These are phyloP conservation scores for Mustela erminea DNA, from an alignment of 2,797 vertebrate species.

Conservation along the genomic window DNA sequence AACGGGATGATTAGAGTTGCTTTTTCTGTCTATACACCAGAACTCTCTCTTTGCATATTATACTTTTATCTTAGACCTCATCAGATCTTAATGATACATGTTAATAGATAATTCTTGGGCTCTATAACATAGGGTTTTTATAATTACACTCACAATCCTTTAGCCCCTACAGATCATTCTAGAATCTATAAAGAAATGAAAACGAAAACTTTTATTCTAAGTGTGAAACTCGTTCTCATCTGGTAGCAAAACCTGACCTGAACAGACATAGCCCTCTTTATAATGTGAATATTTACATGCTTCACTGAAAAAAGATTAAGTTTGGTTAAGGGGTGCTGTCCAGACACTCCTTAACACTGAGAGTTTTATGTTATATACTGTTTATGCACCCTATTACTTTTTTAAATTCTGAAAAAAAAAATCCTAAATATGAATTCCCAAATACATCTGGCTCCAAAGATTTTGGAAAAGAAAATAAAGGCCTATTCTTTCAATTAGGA, in stretches of 20 bases:
- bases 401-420: conserved; percentile 31
- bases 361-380: not conserved
- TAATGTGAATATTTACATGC: not conserved
- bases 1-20: not conserved
- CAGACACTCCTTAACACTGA: not conserved
- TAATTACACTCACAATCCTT: not conserved
- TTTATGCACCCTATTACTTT: not conserved
- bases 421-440: conserved; percentile 2
- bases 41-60: not conserved
- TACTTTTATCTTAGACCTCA: not conserved
- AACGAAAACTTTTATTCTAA: not conserved
- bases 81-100: not conserved
- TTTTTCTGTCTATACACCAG: not conserved
- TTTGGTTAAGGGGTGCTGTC: not conserved
- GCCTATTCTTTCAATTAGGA: not conserved
- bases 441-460: not conserved
- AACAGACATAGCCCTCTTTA: not conserved
- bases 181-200: conserved; percentile 3
- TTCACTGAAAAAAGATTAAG: not conserved
- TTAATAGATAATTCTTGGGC: not conserved
- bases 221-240: not conserved
- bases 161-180: not conserved
- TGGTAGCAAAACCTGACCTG: not conserved
- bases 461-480: conserved; percentile 43
- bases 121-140: not conserved